These are phyloP conservation scores for Oncorhynchus nerka DNA, from an alignment of 2,113 vertebrate genomes.

Conservation along the genomic window DNA sequence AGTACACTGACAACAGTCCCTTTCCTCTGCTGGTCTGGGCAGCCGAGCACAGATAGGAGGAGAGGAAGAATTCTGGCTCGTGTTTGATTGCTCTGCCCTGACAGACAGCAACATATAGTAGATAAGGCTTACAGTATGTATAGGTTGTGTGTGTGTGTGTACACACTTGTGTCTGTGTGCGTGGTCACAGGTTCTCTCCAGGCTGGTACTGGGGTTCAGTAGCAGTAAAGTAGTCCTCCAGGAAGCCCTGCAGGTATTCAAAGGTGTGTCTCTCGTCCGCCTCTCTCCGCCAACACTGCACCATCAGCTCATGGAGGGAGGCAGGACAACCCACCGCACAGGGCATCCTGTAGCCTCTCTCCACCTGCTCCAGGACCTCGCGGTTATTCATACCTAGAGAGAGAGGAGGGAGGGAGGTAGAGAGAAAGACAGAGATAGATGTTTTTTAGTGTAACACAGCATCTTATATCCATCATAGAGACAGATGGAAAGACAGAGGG, in stretches of 20 bases:
- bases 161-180: neutral
- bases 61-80: conserved; percentile 19
- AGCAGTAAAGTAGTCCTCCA: conserved; percentile 98
- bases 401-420: neutral
- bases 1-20: neutral
- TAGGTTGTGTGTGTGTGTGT: conserved; percentile 7
- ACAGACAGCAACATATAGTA: conserved; percentile 1
- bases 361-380: conserved; percentile 95
- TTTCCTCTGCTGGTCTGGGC: conserved; percentile 57
- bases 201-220: conserved; percentile 98
- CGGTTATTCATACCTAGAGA: conserved; percentile 93
- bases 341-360: conserved; percentile 93
- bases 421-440: neutral
- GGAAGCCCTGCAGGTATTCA: conserved; percentile 95
- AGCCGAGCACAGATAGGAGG: conserved; percentile 52
- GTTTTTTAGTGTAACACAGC: neutral
- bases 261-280: conserved; percentile 96
- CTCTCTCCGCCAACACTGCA: conserved; percentile 93
- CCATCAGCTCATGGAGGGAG: conserved; percentile 91
- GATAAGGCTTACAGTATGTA: conserved; percentile 1
- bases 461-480: neutral
- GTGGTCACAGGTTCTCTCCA: conserved; percentile 83
- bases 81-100: conserved; percentile 48
- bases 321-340: conserved; percentile 81
- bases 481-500: neutral